phyloP scores from a whole-genome alignment of 2,888 invertebrate genomes.

The Pardosa pseudoannulata region DNA sequence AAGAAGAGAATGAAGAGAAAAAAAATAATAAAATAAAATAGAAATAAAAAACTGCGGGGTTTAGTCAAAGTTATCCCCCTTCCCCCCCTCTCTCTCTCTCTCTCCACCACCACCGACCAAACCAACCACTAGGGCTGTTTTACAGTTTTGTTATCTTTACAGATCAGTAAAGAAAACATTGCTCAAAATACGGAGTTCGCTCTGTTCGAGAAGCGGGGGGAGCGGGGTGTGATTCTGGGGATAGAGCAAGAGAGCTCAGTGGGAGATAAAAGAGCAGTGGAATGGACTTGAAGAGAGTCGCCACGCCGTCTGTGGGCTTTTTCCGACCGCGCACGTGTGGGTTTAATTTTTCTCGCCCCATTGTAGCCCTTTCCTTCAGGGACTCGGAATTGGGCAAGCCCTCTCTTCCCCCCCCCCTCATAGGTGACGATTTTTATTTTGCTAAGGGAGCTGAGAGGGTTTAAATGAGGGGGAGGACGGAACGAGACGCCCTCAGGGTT shows the following conservation, averaged over 20 bases:
- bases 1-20: conserved; percentile 9
- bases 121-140: conserved; percentile 71
- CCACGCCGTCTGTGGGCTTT: conserved; percentile 40
- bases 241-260: not conserved
- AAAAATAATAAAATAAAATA: not conserved
- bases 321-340: conserved; percentile 44
- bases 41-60: conserved; percentile 25
- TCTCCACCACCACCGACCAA: conserved; percentile 52
- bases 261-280: conserved; percentile 31
- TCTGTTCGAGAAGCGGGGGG: conserved; percentile 8
- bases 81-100: conserved; percentile 29
- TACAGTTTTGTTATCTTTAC: conserved; percentile 72
- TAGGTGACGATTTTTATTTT: conserved; percentile 60
- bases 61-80: conserved; percentile 49
- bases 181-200: conserved; percentile 63
- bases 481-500: conserved; percentile 36
- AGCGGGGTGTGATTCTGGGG: not conserved
- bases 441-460: conserved; percentile 29
- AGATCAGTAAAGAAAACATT: conserved; percentile 72
- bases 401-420: too few species aligned
- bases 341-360: conserved; percentile 70
- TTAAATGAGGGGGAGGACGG: conserved; percentile 38
- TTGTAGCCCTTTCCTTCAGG: conserved; percentile 41
- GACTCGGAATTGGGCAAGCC: not conserved
- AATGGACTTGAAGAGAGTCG: conserved; percentile 24